phyloP scores from a whole-genome alignment of 2,888 invertebrate species.

The Achlya flavicornis region DNA sequence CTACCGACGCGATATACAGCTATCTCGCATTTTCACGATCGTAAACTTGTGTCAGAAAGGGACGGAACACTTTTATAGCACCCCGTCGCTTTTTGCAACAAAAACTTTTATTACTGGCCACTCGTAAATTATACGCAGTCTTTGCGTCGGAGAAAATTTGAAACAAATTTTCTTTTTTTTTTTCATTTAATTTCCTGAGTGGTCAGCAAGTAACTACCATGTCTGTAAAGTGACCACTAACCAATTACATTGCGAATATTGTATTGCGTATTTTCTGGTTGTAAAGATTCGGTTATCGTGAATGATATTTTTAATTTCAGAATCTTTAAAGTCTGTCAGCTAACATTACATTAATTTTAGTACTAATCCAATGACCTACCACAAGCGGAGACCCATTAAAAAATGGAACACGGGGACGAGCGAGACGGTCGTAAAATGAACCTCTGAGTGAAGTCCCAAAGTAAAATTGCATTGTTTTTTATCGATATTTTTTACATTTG shows the following conservation, averaged over 20 bases:
- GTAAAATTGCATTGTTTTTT: slow-evolving; percentile 27
- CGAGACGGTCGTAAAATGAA: slow-evolving; percentile 77
- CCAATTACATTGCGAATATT: not conserved
- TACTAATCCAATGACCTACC: slow-evolving; percentile 73
- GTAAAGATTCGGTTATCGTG: not conserved
- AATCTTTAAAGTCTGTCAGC: slow-evolving; percentile 16
- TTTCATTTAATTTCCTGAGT: slow-evolving; percentile 15
- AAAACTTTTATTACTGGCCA: slow-evolving; percentile 78
- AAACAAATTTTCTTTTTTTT: slow-evolving; percentile 19
- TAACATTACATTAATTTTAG: slow-evolving; percentile 25
- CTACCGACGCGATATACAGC: slow-evolving; percentile 70
- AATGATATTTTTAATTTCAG: not conserved
- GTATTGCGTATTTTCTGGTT: not conserved
- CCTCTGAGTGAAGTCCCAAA: slow-evolving; percentile 56
- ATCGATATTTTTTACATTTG: slow-evolving; percentile 18
- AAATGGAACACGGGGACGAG: slow-evolving; percentile 77
- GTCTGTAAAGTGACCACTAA: not conserved
- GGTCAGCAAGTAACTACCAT: slow-evolving; percentile 11
- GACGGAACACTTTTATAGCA: slow-evolving; percentile 69
- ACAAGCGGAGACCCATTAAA: slow-evolving; percentile 73
- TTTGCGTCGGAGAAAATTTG: slow-evolving; percentile 57
- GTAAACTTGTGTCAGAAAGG: slow-evolving; percentile 68
- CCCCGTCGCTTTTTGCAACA: slow-evolving; percentile 74
- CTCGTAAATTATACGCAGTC: slow-evolving; percentile 78
- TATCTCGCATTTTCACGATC: slow-evolving; percentile 74